Conservation (phyloP, 2,113 vertebrate genomes). For the Vulpes lagopus region DNA sequence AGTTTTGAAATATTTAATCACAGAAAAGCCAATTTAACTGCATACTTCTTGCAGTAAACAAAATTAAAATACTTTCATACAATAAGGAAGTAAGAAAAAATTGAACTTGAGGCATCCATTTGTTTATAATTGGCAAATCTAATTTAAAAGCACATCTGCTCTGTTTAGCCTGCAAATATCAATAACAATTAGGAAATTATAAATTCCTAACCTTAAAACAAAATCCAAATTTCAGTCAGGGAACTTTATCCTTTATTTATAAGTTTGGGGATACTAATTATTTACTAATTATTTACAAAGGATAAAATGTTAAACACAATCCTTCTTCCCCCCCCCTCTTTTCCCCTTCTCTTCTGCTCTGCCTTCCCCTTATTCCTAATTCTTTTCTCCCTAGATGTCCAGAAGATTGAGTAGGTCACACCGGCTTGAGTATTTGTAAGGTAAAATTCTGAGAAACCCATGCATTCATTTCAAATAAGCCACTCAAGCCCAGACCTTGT, state of each 20-base stretch:
- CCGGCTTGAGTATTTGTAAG: neutral
- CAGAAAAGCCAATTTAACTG: conserved; percentile 44
- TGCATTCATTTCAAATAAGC: neutral
- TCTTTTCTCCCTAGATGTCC: neutral
- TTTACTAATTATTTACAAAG: neutral
- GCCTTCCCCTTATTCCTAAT: neutral
- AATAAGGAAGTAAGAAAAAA: conserved; percentile 22
- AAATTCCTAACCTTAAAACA: conserved; percentile 25
- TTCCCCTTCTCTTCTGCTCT: neutral
- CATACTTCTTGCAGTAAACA: conserved; percentile 21
- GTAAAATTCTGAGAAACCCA: neutral
- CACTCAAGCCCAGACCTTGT: neutral
- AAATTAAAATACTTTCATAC: conserved; percentile 32
- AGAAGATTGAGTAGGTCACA: neutral
- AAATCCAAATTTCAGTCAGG: neutral
- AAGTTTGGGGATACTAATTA: neutral
- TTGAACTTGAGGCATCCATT: conserved; percentile 44
- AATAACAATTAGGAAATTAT: conserved; percentile 27
- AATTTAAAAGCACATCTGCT: conserved; percentile 58
- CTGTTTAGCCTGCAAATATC: neutral
- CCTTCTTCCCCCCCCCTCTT: neutral
- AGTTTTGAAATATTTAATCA: conserved; percentile 58
- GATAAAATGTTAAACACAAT: neutral
- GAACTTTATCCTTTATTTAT: neutral
- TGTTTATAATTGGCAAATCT: conserved; percentile 58